Evolutionary conservation across 1,140 invertebrate species (phyloP), one percentile per base, ranked within the genome.

Genomic region (Dendroctonus valens): DNA sequence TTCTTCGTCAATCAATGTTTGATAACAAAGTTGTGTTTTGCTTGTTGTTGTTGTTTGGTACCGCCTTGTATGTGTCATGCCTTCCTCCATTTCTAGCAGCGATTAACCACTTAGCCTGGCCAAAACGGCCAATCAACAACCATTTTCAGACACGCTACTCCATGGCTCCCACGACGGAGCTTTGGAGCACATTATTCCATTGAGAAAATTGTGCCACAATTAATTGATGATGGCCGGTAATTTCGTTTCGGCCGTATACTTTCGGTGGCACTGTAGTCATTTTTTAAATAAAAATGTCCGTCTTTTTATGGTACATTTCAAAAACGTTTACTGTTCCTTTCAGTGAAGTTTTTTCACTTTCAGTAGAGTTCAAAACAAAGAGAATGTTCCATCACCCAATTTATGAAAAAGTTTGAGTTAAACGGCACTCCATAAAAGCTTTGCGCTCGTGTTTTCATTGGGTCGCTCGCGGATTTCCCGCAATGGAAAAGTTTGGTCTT

Each of bases 181-280:
- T 7, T 9, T 15, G 7, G 14, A 8, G 14, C 41, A 42, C 37
- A 65, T 65, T 65, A 65, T 65, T 42, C 52, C 53, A 65, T 65
- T 65, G 54, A 58, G 54, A 58, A 65, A 65, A 65, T 65, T 58
- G 54, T 57, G 26, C 8, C 62, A 58, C 41, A 58, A 57, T 65
- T 65, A 50, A 65, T 58, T 55, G 61, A 54, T 51, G 62, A 57
- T 39, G 41, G 48, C 39, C 15, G 6, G 6, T 15, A 48, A 58
- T 50, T 50, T 49, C 41, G 37, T 8, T 40, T 15, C 39, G 39
- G n/a, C 11, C 8, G 40, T 46, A 63, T 54, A 37, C 50, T 46
- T 9, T 5, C 8, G 3, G 48, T 7, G 39, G 38, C 8, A 15
- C 41, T 42, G n/a, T n/a, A 62, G 38, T 26, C 14, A 5, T 5